These are phyloP conservation scores for Pseudopodoces humilis DNA, from an alignment of 2,113 vertebrate genomes.

Conservation along the genomic window DNA sequence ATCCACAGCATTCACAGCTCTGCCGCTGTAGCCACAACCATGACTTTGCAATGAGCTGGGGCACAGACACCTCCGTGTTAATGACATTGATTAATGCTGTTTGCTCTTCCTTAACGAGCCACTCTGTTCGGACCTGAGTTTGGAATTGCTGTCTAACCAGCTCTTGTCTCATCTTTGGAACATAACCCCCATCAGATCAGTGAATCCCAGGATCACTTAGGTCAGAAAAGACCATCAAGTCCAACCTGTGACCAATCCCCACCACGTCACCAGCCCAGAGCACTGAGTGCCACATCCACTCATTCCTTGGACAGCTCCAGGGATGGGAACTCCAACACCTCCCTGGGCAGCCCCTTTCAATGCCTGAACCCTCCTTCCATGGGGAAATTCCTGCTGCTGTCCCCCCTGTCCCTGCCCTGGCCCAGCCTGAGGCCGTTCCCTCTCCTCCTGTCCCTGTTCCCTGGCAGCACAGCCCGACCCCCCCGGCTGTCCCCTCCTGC, in stretches of 20 bases:
- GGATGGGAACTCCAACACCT: accelerated
- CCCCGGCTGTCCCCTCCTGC: background rate
- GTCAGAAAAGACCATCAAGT: accelerated
- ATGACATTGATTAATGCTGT: background rate
- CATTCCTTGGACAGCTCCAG: background rate
- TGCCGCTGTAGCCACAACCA: background rate
- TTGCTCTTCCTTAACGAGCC: background rate
- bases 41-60: too few species aligned
- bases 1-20: accelerated
- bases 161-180: background rate
- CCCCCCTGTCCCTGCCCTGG: accelerated
- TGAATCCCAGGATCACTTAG: background rate
- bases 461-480: background rate
- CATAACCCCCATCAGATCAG: accelerated
- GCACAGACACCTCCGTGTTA: background rate
- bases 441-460: background rate
- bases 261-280: background rate
- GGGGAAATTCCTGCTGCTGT: accelerated
- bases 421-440: background rate
- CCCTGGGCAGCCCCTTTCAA: background rate
- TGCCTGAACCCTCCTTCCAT: accelerated
- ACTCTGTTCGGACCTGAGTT: accelerated
- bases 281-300: accelerated
- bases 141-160: background rate
- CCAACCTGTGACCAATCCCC: accelerated